Evolutionary conservation across 2,888 invertebrate genomes (phyloP).

Genomic region (Drosophila tanythrix): DNA sequence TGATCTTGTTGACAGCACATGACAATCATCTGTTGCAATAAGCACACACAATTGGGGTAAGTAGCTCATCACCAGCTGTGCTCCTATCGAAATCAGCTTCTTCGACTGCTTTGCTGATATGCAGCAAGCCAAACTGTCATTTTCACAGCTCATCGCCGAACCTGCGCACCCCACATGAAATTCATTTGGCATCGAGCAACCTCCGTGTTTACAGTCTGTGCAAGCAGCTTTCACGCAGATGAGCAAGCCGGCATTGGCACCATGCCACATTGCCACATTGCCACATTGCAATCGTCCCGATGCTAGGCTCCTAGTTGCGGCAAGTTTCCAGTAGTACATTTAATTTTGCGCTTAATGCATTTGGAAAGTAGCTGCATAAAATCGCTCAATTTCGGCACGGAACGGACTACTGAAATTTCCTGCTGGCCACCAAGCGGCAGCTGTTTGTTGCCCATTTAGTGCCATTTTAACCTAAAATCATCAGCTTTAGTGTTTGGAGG

Average conservation of each 20-base stretch:
- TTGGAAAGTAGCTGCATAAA: conserved; percentile 58
- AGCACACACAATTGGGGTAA: conserved; percentile 7
- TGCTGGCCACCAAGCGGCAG: conserved; percentile 38
- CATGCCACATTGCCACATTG: conserved; percentile 5
- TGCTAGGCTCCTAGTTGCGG: conserved; percentile 6
- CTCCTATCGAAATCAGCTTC: neutral
- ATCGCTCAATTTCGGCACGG: conserved; percentile 47
- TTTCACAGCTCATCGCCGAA: conserved; percentile 57
- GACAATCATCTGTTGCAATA: conserved; percentile 7
- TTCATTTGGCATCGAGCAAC: neutral
- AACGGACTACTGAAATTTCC: conserved; percentile 5
- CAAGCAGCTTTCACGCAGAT: conserved; percentile 50
- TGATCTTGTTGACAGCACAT: neutral
- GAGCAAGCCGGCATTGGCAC: conserved; percentile 16
- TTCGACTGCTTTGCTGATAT: neutral
- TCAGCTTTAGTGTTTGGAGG: conserved; percentile 39
- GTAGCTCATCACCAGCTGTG: conserved; percentile 1
- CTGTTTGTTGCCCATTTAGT: conserved; percentile 68
- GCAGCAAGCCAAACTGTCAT: conserved; percentile 14
- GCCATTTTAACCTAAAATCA: conserved; percentile 79
- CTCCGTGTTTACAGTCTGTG: conserved; percentile 12
- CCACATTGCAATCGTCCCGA: conserved; percentile 26
- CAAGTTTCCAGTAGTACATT: conserved; percentile 23
- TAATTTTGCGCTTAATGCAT: conserved; percentile 60
- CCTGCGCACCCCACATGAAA: conserved; percentile 28